Evolutionary conservation across 2,797 vertebrate genomes (phyloP).

Genomic region (Chrysolophus pictus): DNA sequence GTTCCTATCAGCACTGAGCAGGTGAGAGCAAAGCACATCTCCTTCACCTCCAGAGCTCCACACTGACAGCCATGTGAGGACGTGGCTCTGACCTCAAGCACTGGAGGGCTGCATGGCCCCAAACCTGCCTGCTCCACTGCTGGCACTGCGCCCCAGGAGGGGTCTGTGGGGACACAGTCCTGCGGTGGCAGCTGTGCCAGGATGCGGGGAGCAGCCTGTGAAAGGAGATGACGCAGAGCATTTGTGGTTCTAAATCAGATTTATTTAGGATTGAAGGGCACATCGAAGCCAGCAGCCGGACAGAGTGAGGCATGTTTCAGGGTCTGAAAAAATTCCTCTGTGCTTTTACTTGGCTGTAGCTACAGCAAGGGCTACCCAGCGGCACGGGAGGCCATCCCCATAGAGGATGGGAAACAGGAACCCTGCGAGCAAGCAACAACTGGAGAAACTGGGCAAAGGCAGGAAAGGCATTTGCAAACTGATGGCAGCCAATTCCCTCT

Average conservation of each 20-base stretch:
- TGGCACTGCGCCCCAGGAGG: fast-evolving
- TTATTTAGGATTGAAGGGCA: neutral
- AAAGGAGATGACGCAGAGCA: neutral
- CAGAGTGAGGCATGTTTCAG: neutral
- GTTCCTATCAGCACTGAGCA: neutral
- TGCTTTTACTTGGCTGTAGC: neutral
- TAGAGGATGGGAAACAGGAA: neutral
- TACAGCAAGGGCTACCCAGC: neutral
- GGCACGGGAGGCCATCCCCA: neutral
- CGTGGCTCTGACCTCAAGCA: neutral
- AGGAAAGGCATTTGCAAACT: neutral
- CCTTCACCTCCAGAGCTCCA: neutral
- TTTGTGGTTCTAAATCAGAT: neutral
- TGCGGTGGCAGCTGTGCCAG: fast-evolving
- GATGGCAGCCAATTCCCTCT: neutral
- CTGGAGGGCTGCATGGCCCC: neutral
- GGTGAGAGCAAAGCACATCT: neutral
- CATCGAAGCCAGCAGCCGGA: neutral
- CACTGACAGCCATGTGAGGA: neutral
- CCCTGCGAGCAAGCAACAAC: neutral
- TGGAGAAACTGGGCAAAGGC: neutral
- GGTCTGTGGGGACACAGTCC: neutral
- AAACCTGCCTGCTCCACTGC: neutral
- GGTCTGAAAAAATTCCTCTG: neutral
- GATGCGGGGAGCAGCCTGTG: neutral